A percentile compares a stretch with the other conserved stretches of the same genome.
Evolutionary conservation across 2,888 invertebrate species (phyloP).

Genomic region (Trissonchulus sp.): DNA sequence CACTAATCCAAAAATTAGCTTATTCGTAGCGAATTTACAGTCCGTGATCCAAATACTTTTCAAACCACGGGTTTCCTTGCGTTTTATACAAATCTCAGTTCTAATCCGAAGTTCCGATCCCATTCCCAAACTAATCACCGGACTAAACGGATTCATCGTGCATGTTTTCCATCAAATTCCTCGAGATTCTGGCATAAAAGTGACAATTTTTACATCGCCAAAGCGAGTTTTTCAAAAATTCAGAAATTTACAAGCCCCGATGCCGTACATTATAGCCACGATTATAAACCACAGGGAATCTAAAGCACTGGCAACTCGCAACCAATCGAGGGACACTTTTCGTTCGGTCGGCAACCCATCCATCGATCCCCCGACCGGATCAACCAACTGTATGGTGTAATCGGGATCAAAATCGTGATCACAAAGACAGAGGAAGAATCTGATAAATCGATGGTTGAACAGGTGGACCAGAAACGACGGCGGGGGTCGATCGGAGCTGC

Average conservation of each 20-base stretch:
- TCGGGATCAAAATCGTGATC: not conserved
- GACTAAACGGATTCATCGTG: too few relatives aligned
- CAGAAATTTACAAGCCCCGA: not conserved
- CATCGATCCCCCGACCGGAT: not conserved
- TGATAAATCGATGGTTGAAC: not conserved
- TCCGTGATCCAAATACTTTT: too few relatives aligned
- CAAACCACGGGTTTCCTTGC: too few relatives aligned
- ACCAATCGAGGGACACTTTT: conserved; percentile 6
- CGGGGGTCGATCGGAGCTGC: conserved; percentile 30
- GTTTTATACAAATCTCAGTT: too few relatives aligned
- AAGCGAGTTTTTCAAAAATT: too few relatives aligned
- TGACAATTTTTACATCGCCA: too few relatives aligned
- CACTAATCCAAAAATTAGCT: too few relatives aligned
- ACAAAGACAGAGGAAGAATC: not conserved
- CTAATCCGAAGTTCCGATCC: too few relatives aligned
- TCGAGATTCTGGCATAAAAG: too few relatives aligned
- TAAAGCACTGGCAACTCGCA: not conserved
- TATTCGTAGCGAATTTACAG: too few relatives aligned
- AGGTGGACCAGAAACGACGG: conserved; percentile 22
- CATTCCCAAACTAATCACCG: too few relatives aligned
- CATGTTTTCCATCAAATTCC: too few relatives aligned
- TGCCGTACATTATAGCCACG: not conserved
- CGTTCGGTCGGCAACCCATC: conserved; percentile 14
- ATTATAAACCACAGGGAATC: not conserved
- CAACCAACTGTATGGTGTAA: conserved; percentile 14